Base-by-base conservation (phyloP, 2,888 invertebrate species). In the Sminthurinus aureus region DNA sequence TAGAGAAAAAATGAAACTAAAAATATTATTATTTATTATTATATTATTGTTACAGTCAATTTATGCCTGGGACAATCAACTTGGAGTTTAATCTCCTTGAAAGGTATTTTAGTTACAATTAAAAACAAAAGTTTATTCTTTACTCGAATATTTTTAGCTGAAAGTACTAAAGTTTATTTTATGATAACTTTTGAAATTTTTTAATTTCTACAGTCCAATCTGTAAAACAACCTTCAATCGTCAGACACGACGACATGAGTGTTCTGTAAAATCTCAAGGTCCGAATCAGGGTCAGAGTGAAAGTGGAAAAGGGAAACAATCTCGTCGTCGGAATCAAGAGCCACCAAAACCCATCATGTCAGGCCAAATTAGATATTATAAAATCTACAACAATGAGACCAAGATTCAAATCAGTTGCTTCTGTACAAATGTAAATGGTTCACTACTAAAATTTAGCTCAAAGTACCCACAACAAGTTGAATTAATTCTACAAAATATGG, bases 401-500 rank as follows among this genome's bases (percentile, higher is more conserved):
- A 50, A 79, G 24, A 78, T 83, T 22, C 71, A 78, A 78, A 69
- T 78, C 71, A 83, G 69, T 50, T 83, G 83, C 22, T 83, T 83
- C 52, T 83, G 83, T 73, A 82, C 75, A 76, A 77, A 77, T 74
- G 13, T 82, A 0, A 82, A 81, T 58, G 26, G 24, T 11, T 52
- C 83, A 4, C 20, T 83, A 4, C 20, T 83, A 8, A 78, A 58
- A 24, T 71, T 78, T 6, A 79, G 71, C 73, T 83, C 83, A 20
- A 83, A 79, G 26, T 83, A 83, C 52, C 22, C 71, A 1, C 83
- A 83, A 69, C 83, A 83, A 58, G 58, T 85, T 6, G 81, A 83
- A 20, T 38, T 85, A 12, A 77, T 38, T 18, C 51, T 83, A 15
- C 64, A 58, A 2, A 85, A 85, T 75, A 85, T 85, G 85, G 80